A percentile compares a stretch with the other conserved stretches of the same genome.
These are phyloP conservation scores for Pelagia noctiluca DNA, from an alignment of 30 jellyfish, hydroid and myxozoan genomes.

Conservation along the genomic window DNA sequence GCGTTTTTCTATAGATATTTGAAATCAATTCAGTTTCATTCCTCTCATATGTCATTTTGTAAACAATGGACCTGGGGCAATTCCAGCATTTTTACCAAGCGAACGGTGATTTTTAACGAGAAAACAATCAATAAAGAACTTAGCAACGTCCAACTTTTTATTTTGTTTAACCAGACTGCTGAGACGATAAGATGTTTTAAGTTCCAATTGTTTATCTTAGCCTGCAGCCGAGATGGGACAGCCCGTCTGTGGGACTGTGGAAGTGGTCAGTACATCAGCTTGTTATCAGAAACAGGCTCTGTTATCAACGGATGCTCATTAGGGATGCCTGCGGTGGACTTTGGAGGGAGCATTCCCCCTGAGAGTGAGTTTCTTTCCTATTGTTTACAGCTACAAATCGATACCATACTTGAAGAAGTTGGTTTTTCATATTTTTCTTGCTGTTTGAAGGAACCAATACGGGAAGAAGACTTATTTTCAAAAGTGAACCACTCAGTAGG, in stretches of 20 bases:
- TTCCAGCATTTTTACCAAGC: too few species aligned
- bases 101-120: too few species aligned
- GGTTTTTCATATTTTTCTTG: neutral
- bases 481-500: too few species aligned
- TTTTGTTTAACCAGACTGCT: too few species aligned
- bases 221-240: constrained; percentile 86
- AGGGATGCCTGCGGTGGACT: neutral
- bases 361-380: neutral
- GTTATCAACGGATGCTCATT: constrained; percentile 55
- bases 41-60: too few species aligned
- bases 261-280: constrained; percentile 41
- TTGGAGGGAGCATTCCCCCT: neutral
- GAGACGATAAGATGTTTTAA: too few species aligned
- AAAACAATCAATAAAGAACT: too few species aligned
- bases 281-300: constrained; percentile 28
- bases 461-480: neutral
- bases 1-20: too few species aligned
- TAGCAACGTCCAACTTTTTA: too few species aligned
- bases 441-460: neutral
- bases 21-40: too few species aligned
- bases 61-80: too few species aligned
- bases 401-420: too few species aligned
- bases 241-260: constrained; percentile 92
- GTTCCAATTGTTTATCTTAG: constrained; percentile 35
- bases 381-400: neutral